These are phyloP conservation scores for Phocoena sinus DNA, from an alignment of 2,113 vertebrate genomes.

Conservation along the genomic window DNA sequence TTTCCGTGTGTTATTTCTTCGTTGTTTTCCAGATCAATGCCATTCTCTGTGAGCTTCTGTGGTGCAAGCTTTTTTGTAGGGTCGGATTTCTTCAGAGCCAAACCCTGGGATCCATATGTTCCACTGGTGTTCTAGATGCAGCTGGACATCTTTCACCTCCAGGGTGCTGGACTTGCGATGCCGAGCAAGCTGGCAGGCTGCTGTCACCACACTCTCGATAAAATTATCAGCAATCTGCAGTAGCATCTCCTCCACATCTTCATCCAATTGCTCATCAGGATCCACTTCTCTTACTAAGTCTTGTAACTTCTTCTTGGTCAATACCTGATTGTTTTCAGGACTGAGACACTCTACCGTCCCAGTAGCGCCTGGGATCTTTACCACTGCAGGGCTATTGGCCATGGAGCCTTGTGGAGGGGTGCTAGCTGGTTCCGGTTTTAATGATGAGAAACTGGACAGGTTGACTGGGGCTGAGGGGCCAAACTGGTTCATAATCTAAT, in stretches of 20 bases:
- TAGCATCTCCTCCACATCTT: slow-evolving; percentile 99
- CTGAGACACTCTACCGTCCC: slow-evolving; percentile 87
- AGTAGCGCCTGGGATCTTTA: slow-evolving; percentile 83
- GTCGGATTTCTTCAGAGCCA: slow-evolving; percentile 97
- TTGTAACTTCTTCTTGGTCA: slow-evolving; percentile 98
- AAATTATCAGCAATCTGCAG: slow-evolving; percentile 98
- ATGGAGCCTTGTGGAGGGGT: slow-evolving; percentile 86
- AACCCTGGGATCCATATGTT: slow-evolving; percentile 99
- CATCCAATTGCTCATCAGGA: slow-evolving; percentile 97
- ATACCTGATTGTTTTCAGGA: slow-evolving; percentile 96
- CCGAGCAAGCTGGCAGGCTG: slow-evolving; percentile 95
- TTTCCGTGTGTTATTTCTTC: slow-evolving; percentile 90
- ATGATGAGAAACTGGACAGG: slow-evolving; percentile 85
- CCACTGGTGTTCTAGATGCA: slow-evolving; percentile 98
- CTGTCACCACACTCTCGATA: slow-evolving; percentile 97
- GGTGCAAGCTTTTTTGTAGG: slow-evolving; percentile 98
- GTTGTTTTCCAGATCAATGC: slow-evolving; percentile 98
- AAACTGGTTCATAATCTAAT: slow-evolving; percentile 91
- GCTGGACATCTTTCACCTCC: slow-evolving; percentile 97
- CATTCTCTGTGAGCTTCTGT: slow-evolving; percentile 99
- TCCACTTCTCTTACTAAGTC: slow-evolving; percentile 98
- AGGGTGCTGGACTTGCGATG: slow-evolving; percentile 97
- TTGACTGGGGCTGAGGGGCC: slow-evolving; percentile 87
- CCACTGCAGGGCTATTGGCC: slow-evolving; percentile 91
- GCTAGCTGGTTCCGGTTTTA: slow-evolving; percentile 83